phyloP scores from a whole-genome alignment of 2,797 vertebrate species.

The Synanceia verrucosa region DNA sequence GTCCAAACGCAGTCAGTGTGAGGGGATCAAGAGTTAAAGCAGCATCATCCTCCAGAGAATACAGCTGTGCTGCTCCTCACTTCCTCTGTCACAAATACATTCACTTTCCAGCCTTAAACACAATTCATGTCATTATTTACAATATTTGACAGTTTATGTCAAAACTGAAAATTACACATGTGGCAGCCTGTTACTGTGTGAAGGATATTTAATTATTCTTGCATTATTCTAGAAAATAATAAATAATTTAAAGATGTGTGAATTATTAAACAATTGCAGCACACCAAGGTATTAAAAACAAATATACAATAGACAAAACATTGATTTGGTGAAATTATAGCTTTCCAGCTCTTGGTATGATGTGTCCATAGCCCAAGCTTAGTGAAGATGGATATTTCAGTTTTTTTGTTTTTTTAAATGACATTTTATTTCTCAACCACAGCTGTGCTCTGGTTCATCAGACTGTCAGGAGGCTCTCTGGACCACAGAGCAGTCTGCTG shows the following conservation, averaged over 20 bases:
- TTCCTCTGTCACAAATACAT: background rate
- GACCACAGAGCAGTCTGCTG: slow-evolving; percentile 4
- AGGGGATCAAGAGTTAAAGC: slow-evolving; percentile 40
- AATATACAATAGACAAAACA: background rate
- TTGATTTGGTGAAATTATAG: background rate
- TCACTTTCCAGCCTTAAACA: background rate
- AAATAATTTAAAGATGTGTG: background rate
- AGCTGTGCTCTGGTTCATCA: slow-evolving; percentile 15
- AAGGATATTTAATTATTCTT: background rate
- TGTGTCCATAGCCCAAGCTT: background rate
- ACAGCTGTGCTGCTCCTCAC: slow-evolving; percentile 18
- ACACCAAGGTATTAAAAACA: background rate
- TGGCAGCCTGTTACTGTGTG: background rate
- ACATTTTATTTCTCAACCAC: background rate
- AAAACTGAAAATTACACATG: background rate
- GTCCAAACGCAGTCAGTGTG: slow-evolving; percentile 26
- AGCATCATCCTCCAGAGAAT: slow-evolving; percentile 19
- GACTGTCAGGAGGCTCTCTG: slow-evolving; percentile 6
- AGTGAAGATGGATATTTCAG: background rate
- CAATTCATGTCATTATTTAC: background rate
- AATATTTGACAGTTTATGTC: background rate
- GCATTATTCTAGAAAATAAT: too few relatives aligned
- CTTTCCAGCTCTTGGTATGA: background rate
- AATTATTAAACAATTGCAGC: background rate
- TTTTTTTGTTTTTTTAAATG: background rate